Conservation (phyloP, 2,113 vertebrate species). For the Arothron firmamentum region DNA sequence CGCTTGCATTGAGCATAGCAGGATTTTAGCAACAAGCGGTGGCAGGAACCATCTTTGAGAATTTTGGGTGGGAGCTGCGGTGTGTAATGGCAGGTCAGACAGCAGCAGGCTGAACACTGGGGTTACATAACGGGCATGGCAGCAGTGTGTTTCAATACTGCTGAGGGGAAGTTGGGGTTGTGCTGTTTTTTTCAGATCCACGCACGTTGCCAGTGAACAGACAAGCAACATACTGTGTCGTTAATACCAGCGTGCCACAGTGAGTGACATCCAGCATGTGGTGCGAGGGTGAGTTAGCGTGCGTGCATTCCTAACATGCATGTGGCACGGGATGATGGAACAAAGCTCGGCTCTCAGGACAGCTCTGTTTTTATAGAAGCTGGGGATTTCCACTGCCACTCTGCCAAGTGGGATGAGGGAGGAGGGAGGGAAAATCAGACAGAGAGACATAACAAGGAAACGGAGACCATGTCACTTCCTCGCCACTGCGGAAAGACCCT, state of each 20-base stretch:
- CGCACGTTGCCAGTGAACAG: slow-evolving; percentile 13
- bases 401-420: not conserved
- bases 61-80: slow-evolving; percentile 16
- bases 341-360: slow-evolving; percentile 42
- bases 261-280: slow-evolving; percentile 40
- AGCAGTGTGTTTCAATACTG: slow-evolving; percentile 22
- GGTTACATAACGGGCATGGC: slow-evolving; percentile 42
- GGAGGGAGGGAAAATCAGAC: slow-evolving; percentile 15
- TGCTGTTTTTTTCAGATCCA: slow-evolving; percentile 6
- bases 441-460: slow-evolving; percentile 35
- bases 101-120: slow-evolving; percentile 24
- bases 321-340: slow-evolving; percentile 35
- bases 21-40: slow-evolving; percentile 20
- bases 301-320: slow-evolving; percentile 43
- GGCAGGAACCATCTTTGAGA: slow-evolving; percentile 27
- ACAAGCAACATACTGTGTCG: not conserved
- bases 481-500: slow-evolving; percentile 56
- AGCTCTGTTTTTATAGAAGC: slow-evolving; percentile 46
- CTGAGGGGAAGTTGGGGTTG: slow-evolving; percentile 34
- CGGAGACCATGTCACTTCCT: slow-evolving; percentile 34
- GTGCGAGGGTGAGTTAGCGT: slow-evolving; percentile 3
- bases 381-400: slow-evolving; percentile 60
- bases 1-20: slow-evolving; percentile 9
- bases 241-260: slow-evolving; percentile 8
- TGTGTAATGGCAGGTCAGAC: slow-evolving; percentile 19